Evolutionary conservation across 2,888 invertebrate species (phyloP).

Genomic region (Lycia hirtaria): DNA sequence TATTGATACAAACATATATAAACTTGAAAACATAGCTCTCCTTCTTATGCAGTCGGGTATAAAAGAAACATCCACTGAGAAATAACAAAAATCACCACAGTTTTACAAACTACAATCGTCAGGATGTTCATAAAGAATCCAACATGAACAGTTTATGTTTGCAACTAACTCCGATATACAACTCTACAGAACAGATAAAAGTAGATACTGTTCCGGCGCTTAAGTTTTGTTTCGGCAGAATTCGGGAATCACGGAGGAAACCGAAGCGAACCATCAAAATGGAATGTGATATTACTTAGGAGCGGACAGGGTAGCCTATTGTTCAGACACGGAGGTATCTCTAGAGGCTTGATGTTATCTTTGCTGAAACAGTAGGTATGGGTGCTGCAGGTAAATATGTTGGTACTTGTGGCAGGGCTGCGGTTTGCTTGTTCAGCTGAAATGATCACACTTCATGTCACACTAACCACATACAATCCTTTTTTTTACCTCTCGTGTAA

Average conservation of each 20-base stretch:
- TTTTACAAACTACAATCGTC: background rate
- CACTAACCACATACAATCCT: no score
- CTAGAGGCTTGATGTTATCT: slow-evolving; percentile 4
- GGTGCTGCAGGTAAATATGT: background rate
- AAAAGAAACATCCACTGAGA: no score
- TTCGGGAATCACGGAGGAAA: slow-evolving; percentile 2
- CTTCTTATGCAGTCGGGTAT: no score
- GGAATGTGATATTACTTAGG: slow-evolving; percentile 27
- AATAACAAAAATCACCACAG: no score
- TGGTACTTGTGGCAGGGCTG: background rate
- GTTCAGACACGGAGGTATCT: slow-evolving; percentile 2
- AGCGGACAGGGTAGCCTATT: slow-evolving; percentile 3
- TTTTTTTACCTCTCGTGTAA: no score
- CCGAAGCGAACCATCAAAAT: slow-evolving; percentile 17
- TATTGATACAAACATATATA: no score
- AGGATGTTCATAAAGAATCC: background rate
- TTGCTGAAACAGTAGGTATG: background rate
- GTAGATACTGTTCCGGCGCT: no score
- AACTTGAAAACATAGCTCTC: no score
- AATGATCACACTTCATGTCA: background rate
- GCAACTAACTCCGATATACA: background rate
- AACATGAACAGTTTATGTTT: background rate
- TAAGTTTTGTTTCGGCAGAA: background rate
- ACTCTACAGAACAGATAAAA: background rate
- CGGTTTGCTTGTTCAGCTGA: background rate